Base-by-base conservation (phyloP, 2,113 vertebrate genomes). In the Lagenorhynchus albirostris region DNA sequence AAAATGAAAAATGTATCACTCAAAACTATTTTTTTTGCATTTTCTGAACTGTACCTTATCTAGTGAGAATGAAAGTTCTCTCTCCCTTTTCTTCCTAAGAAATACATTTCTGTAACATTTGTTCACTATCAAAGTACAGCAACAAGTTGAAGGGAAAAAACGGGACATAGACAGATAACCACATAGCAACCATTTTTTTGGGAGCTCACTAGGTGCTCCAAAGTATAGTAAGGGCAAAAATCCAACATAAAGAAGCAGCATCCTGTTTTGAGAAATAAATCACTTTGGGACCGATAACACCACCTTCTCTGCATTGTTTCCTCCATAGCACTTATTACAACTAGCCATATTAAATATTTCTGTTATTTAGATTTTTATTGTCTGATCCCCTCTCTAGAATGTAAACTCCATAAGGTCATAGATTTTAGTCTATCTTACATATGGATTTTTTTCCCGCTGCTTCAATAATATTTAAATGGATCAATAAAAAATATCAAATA, bases 1-100 rank as follows among this genome's bases (percentile, higher is more conserved):
- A 96, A 97, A 97, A 98, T 96, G 92, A 98, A 97, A 96, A 97
- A 97, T 68, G 47, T 67, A 91, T 95, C 96, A 96, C 93, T 94
- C 71, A 76, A 93, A 95, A 90, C 70, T 71, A 55, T 81, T 95
- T 95, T 93, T 93, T 97, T 94, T 79, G 55, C 36, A 80, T 94
- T 92, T 95, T 94, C 36, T 90, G 92, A 97, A 84, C 62, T 92
- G 65, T 47, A 81, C 73, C 82, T 91, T 94, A 93, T 95, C 86
- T 92, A 86, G 65, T 97, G 95, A 97, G 91, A 98, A 97, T 84
- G 58, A 95, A 87, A 89, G 50, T 80, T 50, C 5, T 58, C 36
- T 77, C 14, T 85, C 20, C 11, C 10, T 76, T 26, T 94, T 68
- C 80, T 50, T 29, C 4, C 44, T 41, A 90, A 38, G 47, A 97